phyloP scores from a whole-genome alignment of 2,888 invertebrate species.

The Thymelicus lineola region DNA sequence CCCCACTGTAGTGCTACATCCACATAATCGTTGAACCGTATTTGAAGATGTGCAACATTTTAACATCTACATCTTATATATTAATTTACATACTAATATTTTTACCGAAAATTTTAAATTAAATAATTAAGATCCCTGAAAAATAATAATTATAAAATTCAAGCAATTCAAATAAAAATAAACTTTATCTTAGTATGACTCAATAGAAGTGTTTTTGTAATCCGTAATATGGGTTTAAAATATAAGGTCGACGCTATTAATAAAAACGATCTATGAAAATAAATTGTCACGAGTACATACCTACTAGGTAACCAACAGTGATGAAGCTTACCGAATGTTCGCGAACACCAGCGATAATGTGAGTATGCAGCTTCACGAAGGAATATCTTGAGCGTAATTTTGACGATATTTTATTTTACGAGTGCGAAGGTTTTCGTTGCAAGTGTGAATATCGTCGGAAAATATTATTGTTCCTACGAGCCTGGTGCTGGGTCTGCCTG shows the following conservation, averaged over 20 bases:
- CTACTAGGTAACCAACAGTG: too few species aligned
- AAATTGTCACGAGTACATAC: neutral
- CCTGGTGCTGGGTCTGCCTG: slow-evolving; percentile 1
- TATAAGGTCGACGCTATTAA: too few species aligned
- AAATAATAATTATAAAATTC: too few species aligned
- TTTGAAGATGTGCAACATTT: too few species aligned
- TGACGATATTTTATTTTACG: slow-evolving; percentile 47
- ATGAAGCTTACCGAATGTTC: neutral
- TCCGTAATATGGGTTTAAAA: too few species aligned
- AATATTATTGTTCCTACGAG: slow-evolving; percentile 34
- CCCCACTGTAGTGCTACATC: slow-evolving; percentile 16
- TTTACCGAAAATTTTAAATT: too few species aligned
- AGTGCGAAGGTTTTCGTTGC: slow-evolving; percentile 23
- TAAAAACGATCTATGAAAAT: neutral
- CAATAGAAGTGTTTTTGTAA: too few species aligned
- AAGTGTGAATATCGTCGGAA: slow-evolving; percentile 43
- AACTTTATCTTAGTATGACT: too few species aligned
- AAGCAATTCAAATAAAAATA: too few species aligned
- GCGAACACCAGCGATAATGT: slow-evolving; percentile 2
- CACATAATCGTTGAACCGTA: neutral
- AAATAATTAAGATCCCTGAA: too few species aligned
- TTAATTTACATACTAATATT: too few species aligned
- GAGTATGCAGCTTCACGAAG: neutral
- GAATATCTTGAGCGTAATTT: slow-evolving; percentile 64
- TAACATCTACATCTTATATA: too few species aligned